Evolutionary conservation across 2,113 vertebrate species (phyloP).

Genomic region (Colius striatus): DNA sequence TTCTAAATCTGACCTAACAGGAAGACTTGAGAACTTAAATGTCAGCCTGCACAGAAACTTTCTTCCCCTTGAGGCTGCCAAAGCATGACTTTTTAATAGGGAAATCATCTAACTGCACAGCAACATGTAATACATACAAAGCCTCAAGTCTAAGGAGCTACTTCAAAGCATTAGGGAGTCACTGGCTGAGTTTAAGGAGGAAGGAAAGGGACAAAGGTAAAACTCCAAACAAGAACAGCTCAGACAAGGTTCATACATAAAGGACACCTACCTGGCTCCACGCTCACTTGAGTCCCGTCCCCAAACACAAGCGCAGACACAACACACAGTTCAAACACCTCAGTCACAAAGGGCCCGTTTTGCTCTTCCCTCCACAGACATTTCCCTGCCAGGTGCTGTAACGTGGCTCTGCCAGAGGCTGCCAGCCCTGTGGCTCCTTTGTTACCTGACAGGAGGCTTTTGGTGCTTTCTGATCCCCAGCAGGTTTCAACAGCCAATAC

Average conservation of each 20-base stretch:
- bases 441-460: neutral
- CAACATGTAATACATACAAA: neutral
- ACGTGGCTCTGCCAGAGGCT: neutral
- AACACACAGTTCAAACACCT: neutral
- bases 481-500: neutral
- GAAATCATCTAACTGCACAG: neutral
- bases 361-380: neutral
- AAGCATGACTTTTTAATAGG: neutral
- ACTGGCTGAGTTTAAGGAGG: neutral
- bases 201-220: neutral
- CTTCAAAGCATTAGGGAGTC: neutral
- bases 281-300: neutral
- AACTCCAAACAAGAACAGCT: neutral
- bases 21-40: neutral
- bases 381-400: neutral
- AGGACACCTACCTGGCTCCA: slow-evolving; percentile 28
- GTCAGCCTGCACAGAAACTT: neutral
- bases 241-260: neutral
- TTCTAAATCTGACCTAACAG: neutral
- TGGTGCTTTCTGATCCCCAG: neutral
- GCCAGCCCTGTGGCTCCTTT: neutral
- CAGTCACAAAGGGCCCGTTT: neutral
- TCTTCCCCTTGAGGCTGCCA: neutral
- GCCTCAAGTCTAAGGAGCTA: neutral
- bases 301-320: slow-evolving; percentile 7